These are phyloP conservation scores for Furcifer pardalis DNA, from an alignment of 2,797 vertebrate species.

Conservation along the genomic window DNA sequence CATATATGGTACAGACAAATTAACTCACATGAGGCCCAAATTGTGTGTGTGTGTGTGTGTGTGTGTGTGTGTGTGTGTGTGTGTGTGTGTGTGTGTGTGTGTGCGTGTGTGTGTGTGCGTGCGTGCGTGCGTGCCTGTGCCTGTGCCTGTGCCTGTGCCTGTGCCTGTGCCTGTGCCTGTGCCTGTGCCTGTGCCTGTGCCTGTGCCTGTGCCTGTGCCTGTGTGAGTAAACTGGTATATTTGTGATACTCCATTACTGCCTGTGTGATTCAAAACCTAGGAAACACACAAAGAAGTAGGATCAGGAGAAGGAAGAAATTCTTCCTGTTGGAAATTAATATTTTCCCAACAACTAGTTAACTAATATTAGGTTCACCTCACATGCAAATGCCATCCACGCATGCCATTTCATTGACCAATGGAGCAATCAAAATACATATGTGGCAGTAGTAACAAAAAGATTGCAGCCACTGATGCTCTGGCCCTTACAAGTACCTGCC, in stretches of 20 bases:
- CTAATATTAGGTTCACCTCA: not conserved
- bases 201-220: too few species aligned
- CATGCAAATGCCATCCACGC: not conserved
- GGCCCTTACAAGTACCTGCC: not conserved
- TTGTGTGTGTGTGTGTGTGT: too few species aligned
- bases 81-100: too few species aligned
- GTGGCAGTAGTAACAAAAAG: not conserved
- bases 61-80: too few species aligned
- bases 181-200: too few species aligned
- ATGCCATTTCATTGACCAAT: not conserved
- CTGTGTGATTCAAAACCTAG: not conserved
- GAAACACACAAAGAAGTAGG: not conserved
- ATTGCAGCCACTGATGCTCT: not conserved
- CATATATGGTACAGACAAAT: not conserved
- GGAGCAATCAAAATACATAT: not conserved
- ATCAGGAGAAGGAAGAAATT: not conserved
- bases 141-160: too few species aligned
- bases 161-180: too few species aligned
- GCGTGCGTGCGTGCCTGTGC: too few species aligned
- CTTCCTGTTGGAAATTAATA: not conserved
- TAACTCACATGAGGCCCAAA: not conserved
- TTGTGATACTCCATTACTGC: not conserved
- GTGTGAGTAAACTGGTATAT: not conserved
- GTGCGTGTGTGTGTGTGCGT: too few species aligned
- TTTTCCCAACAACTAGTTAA: accelerated